Percentiles rank a stretch among this genome's conserved stretches.
Evolutionary conservation across 2,888 invertebrate genomes (phyloP).

Genomic region (Hyles lineata): DNA sequence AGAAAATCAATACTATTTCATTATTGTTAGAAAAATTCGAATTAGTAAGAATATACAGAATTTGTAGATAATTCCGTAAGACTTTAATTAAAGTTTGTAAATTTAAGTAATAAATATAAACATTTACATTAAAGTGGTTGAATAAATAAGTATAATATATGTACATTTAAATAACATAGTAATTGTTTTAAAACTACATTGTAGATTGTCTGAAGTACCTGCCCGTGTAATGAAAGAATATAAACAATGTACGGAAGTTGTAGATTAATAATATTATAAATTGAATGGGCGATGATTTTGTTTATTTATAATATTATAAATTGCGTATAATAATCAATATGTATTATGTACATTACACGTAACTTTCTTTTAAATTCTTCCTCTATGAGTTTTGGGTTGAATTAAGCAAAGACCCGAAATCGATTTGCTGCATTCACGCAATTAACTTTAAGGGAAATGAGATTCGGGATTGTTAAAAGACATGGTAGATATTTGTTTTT

Average conservation of each 20-base stretch:
- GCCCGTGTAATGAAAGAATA: background rate
- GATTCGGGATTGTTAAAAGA: too few relatives aligned
- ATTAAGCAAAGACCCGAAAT: too few relatives aligned
- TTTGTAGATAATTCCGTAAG: background rate
- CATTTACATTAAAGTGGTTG: background rate
- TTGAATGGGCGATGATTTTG: background rate
- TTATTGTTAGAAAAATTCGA: background rate
- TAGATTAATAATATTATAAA: background rate
- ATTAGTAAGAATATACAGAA: background rate
- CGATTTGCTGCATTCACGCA: too few relatives aligned
- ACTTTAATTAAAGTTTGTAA: background rate
- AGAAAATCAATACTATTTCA: background rate
- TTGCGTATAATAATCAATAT: too few relatives aligned
- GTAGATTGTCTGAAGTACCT: background rate
- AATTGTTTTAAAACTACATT: background rate
- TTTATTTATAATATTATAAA: background rate
- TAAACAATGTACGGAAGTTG: constrained; percentile 19
- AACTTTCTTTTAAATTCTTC: too few relatives aligned
- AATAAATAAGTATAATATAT: background rate
- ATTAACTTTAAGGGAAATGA: too few relatives aligned
- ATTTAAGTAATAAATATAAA: too few relatives aligned
- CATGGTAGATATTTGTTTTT: too few relatives aligned
- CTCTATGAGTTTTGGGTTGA: too few relatives aligned
- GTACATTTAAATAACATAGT: background rate
- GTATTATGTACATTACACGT: too few relatives aligned